Evolutionary conservation across 2,888 invertebrate species (phyloP), one percentile per base, ranked within the genome.

Genomic region (Drosophila formosana): DNA sequence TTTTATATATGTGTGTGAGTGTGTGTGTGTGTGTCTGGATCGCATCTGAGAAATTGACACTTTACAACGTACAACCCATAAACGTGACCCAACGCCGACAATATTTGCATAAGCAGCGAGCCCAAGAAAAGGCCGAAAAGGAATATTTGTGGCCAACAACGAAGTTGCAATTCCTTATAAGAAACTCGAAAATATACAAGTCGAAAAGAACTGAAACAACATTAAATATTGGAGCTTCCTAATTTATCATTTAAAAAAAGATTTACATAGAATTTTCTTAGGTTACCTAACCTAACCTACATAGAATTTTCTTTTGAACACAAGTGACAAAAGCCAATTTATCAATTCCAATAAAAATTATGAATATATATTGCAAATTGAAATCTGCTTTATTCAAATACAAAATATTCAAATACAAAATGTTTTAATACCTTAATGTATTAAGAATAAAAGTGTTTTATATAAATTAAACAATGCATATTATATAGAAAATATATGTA

Each of bases 31-130:
- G 7, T 61, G 3, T 47, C 65, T 50, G 70, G 45, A 64, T 64
- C 73, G 51, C 73, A 82, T 88, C 81, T 80, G 56, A 75, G 81
- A 89, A 86, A 86, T 89, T 86, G 89, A 89, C 89, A 89, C 86
- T 86, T 88, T 83, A 89, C 87, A 88, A 80, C 79, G 61, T 66
- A 75, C 72, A 75, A 68, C 72, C 79, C 82, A 84, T 75, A 88
- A 89, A 89, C 86, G 86, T 86, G 86, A 85, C 88, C 89, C 72
- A 86, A 74, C 70, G 45, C 49, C 63, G 57, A 53, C 66, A 71
- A 74, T 83, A 85, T 89, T 89, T 89, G 86, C 88, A 85, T 88
- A 69, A 71, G 61, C 66, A 76, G 63, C 60, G 30, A 30, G 30
- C 5, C 5, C 11, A 49, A 57, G 50, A 39, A 75, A 63, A 37